Evolutionary conservation across 2,113 vertebrate genomes (phyloP).

Genomic region (Micronisus gabar): DNA sequence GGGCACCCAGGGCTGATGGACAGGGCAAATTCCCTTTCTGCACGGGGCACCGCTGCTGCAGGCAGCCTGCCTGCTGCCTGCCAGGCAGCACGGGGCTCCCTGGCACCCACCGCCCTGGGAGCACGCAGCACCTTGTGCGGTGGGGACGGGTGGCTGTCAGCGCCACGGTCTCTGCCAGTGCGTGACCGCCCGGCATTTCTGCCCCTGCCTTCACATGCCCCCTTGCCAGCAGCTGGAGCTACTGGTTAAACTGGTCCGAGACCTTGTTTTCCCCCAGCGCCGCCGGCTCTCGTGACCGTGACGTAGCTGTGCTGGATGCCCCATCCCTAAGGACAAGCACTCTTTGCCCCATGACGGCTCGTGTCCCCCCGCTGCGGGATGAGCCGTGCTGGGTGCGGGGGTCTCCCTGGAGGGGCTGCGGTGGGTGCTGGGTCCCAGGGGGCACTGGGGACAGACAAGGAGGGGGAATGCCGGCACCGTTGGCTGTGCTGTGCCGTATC

Average conservation of each 20-base stretch:
- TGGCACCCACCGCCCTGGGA: background rate
- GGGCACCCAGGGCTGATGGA: background rate
- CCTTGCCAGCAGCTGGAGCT: background rate
- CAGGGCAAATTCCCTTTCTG: background rate
- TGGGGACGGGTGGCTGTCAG: background rate
- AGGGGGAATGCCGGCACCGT: background rate
- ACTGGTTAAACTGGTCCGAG: conserved; percentile 36
- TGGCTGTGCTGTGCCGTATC: background rate
- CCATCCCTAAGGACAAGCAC: background rate
- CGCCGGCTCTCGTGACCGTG: background rate
- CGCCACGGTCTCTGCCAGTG: background rate
- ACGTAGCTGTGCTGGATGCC: background rate
- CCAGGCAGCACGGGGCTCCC: background rate
- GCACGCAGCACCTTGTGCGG: background rate
- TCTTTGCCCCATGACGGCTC: background rate
- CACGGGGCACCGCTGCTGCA: background rate
- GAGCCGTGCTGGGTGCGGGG: accelerated
- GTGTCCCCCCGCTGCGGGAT: accelerated
- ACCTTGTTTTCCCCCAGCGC: background rate
- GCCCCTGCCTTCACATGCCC: background rate
- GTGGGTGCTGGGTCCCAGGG: accelerated
- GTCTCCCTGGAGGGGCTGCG: background rate
- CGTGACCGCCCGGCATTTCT: background rate
- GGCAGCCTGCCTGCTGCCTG: background rate
- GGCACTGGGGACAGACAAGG: background rate